These are phyloP conservation scores for Diplogasteroides magnus DNA, from an alignment of 1,140 invertebrate genomes.

Conservation along the genomic window DNA sequence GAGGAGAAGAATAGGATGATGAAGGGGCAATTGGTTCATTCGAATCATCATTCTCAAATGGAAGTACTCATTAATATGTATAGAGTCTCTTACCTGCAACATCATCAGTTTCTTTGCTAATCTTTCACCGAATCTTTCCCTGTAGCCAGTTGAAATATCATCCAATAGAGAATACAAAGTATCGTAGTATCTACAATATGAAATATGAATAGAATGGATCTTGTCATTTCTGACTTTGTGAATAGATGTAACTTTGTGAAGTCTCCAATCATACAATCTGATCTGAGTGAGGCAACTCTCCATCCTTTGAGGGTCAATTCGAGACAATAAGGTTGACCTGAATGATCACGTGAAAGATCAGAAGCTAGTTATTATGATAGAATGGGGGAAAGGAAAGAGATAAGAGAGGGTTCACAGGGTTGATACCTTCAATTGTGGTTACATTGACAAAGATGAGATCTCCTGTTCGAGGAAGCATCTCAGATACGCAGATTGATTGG, in stretches of 20 bases:
- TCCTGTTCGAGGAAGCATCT: conserved; percentile 51
- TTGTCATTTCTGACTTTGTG: conserved; percentile 53
- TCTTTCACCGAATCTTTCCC: conserved; percentile 43
- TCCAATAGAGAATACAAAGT: conserved; percentile 52
- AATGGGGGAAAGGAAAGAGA: conserved; percentile 2
- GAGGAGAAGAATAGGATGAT: neutral
- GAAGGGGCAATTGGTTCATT: neutral
- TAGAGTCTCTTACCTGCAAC: conserved; percentile 27
- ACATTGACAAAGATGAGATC: conserved; percentile 54
- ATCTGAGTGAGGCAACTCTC: conserved; percentile 46
- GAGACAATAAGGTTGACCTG: conserved; percentile 53
- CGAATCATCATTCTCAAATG: neutral
- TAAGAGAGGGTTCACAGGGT: too few relatives aligned
- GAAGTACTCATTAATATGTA: neutral
- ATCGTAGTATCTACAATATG: too few relatives aligned
- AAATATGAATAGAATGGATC: conserved; percentile 46
- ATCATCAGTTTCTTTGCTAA: conserved; percentile 29
- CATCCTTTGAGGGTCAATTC: conserved; percentile 52
- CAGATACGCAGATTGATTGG: conserved; percentile 48
- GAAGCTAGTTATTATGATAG: neutral
- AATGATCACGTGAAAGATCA: conserved; percentile 21
- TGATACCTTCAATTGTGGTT: conserved; percentile 50
- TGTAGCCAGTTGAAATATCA: conserved; percentile 47
- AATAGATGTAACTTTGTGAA: conserved; percentile 52
- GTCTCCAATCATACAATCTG: conserved; percentile 53